Percentiles rank a stretch among this genome's conserved stretches.
Evolutionary conservation across 2,797 vertebrate genomes (phyloP).

Genomic region (Avahi laniger): DNA sequence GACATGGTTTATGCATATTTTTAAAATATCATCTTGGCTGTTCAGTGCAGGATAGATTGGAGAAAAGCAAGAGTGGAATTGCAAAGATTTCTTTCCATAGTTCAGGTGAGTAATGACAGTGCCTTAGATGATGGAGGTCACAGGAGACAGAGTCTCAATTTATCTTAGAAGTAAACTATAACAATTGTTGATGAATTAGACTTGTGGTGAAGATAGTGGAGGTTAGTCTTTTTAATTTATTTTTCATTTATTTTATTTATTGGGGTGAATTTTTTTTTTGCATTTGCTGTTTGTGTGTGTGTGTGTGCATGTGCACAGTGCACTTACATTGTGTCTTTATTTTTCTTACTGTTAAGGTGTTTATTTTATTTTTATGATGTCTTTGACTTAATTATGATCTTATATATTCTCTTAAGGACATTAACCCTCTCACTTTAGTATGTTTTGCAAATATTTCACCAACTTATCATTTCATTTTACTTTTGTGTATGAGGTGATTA

Average conservation of each 20-base stretch:
- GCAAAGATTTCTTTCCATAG: neutral
- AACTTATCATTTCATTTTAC: neutral
- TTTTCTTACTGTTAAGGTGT: neutral
- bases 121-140: neutral
- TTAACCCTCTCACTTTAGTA: neutral
- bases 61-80: neutral
- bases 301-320: neutral
- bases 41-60: neutral
- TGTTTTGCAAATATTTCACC: neutral
- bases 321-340: neutral
- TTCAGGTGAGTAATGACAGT: neutral
- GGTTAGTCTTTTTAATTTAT: neutral
- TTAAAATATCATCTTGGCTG: neutral
- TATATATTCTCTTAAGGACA: neutral
- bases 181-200: neutral
- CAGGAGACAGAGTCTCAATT: neutral
- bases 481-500: neutral
- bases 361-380: neutral
- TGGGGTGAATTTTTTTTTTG: neutral
- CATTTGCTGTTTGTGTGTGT: neutral
- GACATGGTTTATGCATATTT: neutral
- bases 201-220: neutral
- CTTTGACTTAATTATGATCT: neutral
- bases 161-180: neutral
- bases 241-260: constrained; percentile 28